Evolutionary conservation across 1,140 invertebrate genomes (phyloP).

Genomic region (Drosophila nigromelanica): DNA sequence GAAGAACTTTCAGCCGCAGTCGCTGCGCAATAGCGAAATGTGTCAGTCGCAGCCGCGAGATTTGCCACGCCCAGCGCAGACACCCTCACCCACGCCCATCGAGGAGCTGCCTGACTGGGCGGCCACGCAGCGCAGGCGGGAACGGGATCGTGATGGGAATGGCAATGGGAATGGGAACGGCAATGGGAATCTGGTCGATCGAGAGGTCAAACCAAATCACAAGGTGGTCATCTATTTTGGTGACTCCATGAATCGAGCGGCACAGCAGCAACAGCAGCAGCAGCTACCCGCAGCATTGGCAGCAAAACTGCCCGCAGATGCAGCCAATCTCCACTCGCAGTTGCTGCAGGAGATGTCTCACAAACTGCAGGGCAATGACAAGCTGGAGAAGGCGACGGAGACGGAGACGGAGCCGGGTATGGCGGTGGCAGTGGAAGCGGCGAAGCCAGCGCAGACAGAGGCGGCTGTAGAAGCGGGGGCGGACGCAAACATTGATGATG

Average conservation of each 20-base stretch:
- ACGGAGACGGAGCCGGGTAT: background rate
- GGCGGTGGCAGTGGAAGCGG: background rate
- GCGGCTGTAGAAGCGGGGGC: constrained; percentile 22
- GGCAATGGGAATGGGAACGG: constrained; percentile 18
- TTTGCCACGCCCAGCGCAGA: constrained; percentile 62
- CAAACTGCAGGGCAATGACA: constrained; percentile 55
- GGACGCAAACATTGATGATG: constrained; percentile 84
- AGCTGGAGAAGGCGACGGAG: background rate
- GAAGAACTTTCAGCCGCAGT: constrained; percentile 80
- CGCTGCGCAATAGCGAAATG: constrained; percentile 80
- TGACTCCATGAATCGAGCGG: constrained; percentile 86
- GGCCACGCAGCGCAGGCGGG: constrained; percentile 32
- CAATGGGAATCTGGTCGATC: constrained; percentile 39
- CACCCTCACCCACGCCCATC: constrained; percentile 74
- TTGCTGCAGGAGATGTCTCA: constrained; percentile 75
- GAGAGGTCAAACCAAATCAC: constrained; percentile 83
- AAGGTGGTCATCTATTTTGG: constrained; percentile 90
- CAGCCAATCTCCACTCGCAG: constrained; percentile 61
- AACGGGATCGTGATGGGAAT: constrained; percentile 11
- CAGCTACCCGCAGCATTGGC: constrained; percentile 10
- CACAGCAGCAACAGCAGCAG: constrained; percentile 15
- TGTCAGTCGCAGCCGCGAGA: constrained; percentile 54
- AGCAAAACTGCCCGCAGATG: constrained; percentile 43
- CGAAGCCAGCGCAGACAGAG: background rate
- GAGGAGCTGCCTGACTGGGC: constrained; percentile 71